phyloP scores from a whole-genome alignment of 64 coral and sea anemone genomes.

The Porites lutea region DNA sequence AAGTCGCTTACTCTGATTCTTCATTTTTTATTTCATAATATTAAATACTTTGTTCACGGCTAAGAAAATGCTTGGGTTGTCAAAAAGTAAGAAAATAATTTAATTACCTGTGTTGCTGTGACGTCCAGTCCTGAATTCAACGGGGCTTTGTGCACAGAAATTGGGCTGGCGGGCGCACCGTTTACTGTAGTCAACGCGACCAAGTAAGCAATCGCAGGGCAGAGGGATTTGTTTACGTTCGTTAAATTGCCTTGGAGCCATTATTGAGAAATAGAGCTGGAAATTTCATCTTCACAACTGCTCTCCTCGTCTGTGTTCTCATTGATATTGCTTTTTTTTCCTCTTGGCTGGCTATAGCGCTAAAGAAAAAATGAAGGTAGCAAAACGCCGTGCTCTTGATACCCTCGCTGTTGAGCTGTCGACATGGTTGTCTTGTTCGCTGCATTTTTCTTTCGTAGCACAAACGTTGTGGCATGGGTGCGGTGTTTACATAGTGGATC shows the following conservation, averaged over 20 bases:
- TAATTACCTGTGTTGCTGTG: background rate
- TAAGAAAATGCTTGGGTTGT: no score
- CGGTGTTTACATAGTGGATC: no score
- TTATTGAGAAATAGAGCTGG: background rate
- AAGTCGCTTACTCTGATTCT: no score
- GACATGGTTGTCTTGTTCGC: background rate
- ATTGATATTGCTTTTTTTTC: background rate
- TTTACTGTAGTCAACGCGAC: conserved; percentile 10
- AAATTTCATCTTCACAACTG: background rate
- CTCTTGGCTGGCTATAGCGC: background rate
- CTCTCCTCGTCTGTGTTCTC: background rate
- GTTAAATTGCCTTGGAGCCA: background rate
- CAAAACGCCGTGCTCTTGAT: background rate
- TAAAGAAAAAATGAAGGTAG: conserved; percentile 44
- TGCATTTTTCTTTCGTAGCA: background rate
- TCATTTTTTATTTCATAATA: background rate
- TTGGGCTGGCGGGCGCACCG: conserved; percentile 24
- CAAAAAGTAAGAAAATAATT: no score
- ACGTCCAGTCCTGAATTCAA: conserved; percentile 12
- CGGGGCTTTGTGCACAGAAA: conserved; percentile 26
- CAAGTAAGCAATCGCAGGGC: conserved; percentile 16
- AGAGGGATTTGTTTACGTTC: conserved; percentile 1
- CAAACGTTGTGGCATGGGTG: no score
- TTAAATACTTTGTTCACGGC: no score
- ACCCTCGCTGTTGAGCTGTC: background rate